phyloP scores from a whole-genome alignment of 2,888 invertebrate species.

The Tenthredo amoena region DNA sequence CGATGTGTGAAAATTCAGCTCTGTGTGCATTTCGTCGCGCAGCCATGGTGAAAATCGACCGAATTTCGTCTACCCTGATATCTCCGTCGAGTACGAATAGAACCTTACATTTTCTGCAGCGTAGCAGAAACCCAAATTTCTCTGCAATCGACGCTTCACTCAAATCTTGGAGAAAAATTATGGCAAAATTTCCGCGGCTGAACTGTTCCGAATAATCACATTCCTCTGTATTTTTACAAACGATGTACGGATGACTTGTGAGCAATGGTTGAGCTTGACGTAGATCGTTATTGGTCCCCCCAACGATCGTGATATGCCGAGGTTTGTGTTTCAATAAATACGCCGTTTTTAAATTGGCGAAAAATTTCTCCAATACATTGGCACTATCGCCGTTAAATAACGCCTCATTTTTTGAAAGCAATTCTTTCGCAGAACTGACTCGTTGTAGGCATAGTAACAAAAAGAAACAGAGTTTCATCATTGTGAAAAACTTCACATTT shows the following conservation, averaged over 20 bases:
- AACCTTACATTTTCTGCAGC: constrained; percentile 9
- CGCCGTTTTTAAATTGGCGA: not conserved
- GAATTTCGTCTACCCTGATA: not conserved
- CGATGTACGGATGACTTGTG: constrained; percentile 3
- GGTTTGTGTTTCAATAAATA: not conserved
- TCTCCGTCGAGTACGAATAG: not conserved
- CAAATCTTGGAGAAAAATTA: not conserved
- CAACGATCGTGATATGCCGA: constrained; percentile 23
- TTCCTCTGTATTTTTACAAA: not conserved
- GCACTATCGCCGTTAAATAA: not conserved
- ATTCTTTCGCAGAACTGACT: not conserved
- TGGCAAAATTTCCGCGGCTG: constrained; percentile 8
- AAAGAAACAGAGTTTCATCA: not conserved
- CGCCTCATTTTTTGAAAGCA: not conserved
- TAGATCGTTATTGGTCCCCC: not conserved
- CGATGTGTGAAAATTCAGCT: not conserved
- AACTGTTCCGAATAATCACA: not conserved
- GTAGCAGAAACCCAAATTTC: not conserved
- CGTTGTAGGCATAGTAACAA: not conserved
- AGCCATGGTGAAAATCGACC: not conserved
- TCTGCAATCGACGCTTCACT: not conserved
- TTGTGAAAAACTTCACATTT: not conserved
- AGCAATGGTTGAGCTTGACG: not conserved
- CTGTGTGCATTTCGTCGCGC: not conserved
- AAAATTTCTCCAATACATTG: not conserved